Evolutionary conservation across 2,797 vertebrate species (phyloP).

Genomic region (Liparis tanakae): DNA sequence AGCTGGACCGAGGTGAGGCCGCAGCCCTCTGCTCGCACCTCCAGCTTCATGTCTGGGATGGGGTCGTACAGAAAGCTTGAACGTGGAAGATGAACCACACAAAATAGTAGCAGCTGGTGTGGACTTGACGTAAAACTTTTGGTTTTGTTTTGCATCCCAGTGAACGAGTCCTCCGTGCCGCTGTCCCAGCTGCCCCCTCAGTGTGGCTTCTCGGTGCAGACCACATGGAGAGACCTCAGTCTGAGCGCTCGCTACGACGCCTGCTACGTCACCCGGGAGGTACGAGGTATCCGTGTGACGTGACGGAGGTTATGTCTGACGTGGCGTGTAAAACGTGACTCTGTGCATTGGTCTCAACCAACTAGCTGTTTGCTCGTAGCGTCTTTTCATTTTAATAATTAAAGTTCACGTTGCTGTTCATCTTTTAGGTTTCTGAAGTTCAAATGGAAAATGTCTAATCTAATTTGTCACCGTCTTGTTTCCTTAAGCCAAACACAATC

Average conservation of each 20-base stretch:
- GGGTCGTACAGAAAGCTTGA: neutral
- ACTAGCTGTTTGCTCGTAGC: neutral
- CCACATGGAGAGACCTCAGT: constrained; percentile 58
- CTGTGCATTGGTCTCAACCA: too few species aligned
- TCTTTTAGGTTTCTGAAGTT: neutral
- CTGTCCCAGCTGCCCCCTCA: constrained; percentile 60
- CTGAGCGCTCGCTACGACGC: constrained; percentile 61
- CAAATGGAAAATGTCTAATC: neutral
- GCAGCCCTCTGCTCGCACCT: neutral
- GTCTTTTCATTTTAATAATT: neutral
- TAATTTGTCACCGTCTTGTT: neutral
- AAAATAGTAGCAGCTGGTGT: neutral
- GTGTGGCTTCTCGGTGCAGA: constrained; percentile 70
- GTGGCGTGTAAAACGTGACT: too few species aligned
- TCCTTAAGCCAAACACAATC: neutral
- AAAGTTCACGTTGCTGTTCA: neutral
- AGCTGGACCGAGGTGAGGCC: constrained; percentile 62
- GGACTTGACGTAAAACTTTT: neutral
- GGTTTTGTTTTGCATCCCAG: constrained; percentile 39
- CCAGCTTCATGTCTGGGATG: neutral
- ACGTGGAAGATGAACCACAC: neutral
- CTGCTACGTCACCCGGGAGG: constrained; percentile 71
- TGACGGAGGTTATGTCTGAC: neutral
- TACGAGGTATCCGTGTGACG: neutral
- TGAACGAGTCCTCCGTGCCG: constrained; percentile 59